Percentiles rank a stretch among this genome's conserved stretches.
Evolutionary conservation across 2,888 invertebrate genomes (phyloP).

Genomic region (Orthosia cruda): DNA sequence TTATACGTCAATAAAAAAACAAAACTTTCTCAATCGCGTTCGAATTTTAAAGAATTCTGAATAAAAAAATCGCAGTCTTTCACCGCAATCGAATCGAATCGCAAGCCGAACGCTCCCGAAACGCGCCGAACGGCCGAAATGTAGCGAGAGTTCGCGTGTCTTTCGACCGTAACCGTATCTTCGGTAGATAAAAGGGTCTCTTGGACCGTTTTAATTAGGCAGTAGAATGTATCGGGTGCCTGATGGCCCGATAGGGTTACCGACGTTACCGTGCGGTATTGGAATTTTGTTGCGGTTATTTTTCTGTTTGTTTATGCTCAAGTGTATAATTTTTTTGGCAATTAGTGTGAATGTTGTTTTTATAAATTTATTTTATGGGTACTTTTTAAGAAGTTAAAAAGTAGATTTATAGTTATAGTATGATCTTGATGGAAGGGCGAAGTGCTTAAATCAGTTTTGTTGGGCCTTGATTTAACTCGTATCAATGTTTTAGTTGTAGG

Average conservation of each 20-base stretch:
- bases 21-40: slow-evolving; percentile 50
- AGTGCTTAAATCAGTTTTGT: slow-evolving; percentile 22
- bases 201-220: slow-evolving; percentile 91
- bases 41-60: slow-evolving; percentile 57
- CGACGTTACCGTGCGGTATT: slow-evolving; percentile 74
- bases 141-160: slow-evolving; percentile 87
- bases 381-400: slow-evolving; percentile 36
- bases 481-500: slow-evolving; percentile 17
- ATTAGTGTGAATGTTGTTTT: slow-evolving; percentile 56
- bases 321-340: slow-evolving; percentile 47
- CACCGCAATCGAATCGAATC: slow-evolving; percentile 67
- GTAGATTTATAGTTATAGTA: too few species aligned
- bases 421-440: slow-evolving; percentile 21
- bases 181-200: slow-evolving; percentile 88
- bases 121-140: slow-evolving; percentile 66
- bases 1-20: neutral
- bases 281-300: slow-evolving; percentile 59
- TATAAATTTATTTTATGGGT: slow-evolving; percentile 38
- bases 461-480: slow-evolving; percentile 22
- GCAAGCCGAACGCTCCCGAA: slow-evolving; percentile 64
- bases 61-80: slow-evolving; percentile 70
- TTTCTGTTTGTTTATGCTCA: slow-evolving; percentile 55
- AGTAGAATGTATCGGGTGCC: slow-evolving; percentile 85
- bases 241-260: slow-evolving; percentile 81
- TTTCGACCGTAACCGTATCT: slow-evolving; percentile 87